Base-by-base conservation (phyloP, 2,888 invertebrate species). In the Dysmachus trigonus region DNA sequence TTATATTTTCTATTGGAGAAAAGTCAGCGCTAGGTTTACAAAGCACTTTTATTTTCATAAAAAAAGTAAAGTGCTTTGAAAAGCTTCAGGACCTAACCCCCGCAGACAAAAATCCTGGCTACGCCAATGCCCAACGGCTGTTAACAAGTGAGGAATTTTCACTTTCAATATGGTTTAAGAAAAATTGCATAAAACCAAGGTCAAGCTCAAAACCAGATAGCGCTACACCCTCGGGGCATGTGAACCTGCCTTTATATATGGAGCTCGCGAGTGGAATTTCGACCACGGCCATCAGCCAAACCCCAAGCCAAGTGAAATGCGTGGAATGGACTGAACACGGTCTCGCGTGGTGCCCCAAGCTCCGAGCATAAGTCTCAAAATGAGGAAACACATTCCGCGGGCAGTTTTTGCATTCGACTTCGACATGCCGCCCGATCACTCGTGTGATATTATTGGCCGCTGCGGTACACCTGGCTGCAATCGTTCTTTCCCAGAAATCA, bases 151-250 rank as follows among this genome's bases (percentile, higher is more conserved):
- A 15, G 81, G 72, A 72, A 72, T 72, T 83, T 83, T 72, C 83
- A 83, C 83, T 83, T 83, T 83, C 72, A 72, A 83, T 30, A n/a
- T n/a, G 47, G 8, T 41, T 83, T 71, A 1, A 71, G 27, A 72
- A 83, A 83, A 72, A 83, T 72, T 83, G 83, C 83, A 71, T 35
- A 72, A 62, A 18, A 5, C 71, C 41, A 83, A 83, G 83, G 83
- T 83, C 83, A 83, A 83, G 83, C 83, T 72, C 83, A 83, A 83
- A 72, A 81, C 62, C 62, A 81, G 77, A 41, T 47, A 77, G 47
- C 47, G 41, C 30, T 77, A 77, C 30, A 47, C 22, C 77, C 77
- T 7, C 77, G 27, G 47, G 76, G 30, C 47, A 77, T 77, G 38
- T 47, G 15, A 41, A 77, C 77, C 47, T 47, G 77, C 47, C 47